Base-by-base conservation (phyloP, 2,113 vertebrate genomes). In the Prochilodus magdalenae region DNA sequence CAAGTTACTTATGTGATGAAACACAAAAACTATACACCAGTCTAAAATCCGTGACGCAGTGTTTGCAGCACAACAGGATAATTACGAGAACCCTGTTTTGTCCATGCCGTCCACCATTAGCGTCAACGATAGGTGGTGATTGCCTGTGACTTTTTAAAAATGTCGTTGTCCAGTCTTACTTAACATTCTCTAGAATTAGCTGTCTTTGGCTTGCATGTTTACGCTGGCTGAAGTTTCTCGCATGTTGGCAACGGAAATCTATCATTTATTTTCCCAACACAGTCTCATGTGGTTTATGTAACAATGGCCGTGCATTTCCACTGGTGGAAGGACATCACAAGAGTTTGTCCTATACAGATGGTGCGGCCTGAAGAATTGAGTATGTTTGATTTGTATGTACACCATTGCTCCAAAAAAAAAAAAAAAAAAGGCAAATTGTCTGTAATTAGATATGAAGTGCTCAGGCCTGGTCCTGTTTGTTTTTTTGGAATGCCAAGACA, bases 331-430 rank as follows among this genome's bases (percentile, higher is more conserved):
- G 36, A 75, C 24, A 84, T 82, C 83, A 74, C 57, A 80, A n/a
- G 26, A 57, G 27, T 65, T 73, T 62, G 77, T 85, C 77, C 78
- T 29, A 24, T 63, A 63, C 84, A 86, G 44, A 84, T 60, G 85
- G 60, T 73, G 75, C 44, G 5, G 59, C 33, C 53, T 77, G 70
- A 79, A 75, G 70, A 84, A 53, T 74, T 20, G 49, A 47, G 47
- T n/a, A 49, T 74, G 79, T 57, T 81, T 75, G 22, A 63, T 75
- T 84, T 75, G 73, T 80, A 24, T 84, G 65, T 79, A 66, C 71
- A 44, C 15, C 53, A 22, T 75, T 16, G 53, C 29, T 70, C 40
- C 16, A 40, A 62, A 66, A 66, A 36, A 29, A 84, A 14, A 20
- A 22, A 40, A 62, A 66, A 66, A 36, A 29, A 84, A 14, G 24